These are phyloP conservation scores for Campylomormyrus numenius DNA, from an alignment of 2,113 vertebrate genomes.

Conservation along the genomic window DNA sequence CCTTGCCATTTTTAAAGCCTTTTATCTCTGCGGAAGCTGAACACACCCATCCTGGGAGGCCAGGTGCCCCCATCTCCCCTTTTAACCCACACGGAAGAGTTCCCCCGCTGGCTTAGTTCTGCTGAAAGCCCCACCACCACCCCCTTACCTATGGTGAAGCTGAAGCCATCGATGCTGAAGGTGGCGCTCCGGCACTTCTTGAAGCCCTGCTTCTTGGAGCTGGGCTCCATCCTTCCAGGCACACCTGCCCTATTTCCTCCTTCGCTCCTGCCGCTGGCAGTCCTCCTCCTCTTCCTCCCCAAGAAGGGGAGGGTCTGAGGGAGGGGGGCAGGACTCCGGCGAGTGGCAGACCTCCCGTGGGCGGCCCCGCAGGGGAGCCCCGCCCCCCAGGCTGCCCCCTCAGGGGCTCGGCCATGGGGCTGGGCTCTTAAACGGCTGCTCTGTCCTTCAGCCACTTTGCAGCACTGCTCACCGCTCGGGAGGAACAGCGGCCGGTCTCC, in stretches of 20 bases:
- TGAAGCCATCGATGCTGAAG: slow-evolving; percentile 89
- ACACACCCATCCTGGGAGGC: not conserved
- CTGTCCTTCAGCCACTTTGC: slow-evolving; percentile 5
- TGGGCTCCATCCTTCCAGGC: slow-evolving; percentile 68
- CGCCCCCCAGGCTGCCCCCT: not conserved
- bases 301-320: not conserved
- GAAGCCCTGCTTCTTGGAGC: slow-evolving; percentile 75
- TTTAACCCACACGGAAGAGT: not conserved
- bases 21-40: not conserved
- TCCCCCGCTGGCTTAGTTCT: not conserved
- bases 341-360: not conserved
- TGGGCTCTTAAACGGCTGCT: not conserved
- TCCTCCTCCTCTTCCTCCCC: slow-evolving; percentile 11
- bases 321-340: not conserved
- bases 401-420: not conserved
- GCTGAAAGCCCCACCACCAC: not conserved
- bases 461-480: not conserved
- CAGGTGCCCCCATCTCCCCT: not conserved
- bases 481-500: not conserved
- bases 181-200: slow-evolving; percentile 86
- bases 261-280: slow-evolving; percentile 4
- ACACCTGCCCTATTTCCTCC: slow-evolving; percentile 8
- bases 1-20: not conserved
- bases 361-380: not conserved
- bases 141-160: slow-evolving; percentile 89